Percentiles rank a stretch among this genome's conserved stretches.
These are phyloP conservation scores for Tympanoctomys barrerae DNA, from an alignment of 2,797 vertebrate species.

Conservation along the genomic window DNA sequence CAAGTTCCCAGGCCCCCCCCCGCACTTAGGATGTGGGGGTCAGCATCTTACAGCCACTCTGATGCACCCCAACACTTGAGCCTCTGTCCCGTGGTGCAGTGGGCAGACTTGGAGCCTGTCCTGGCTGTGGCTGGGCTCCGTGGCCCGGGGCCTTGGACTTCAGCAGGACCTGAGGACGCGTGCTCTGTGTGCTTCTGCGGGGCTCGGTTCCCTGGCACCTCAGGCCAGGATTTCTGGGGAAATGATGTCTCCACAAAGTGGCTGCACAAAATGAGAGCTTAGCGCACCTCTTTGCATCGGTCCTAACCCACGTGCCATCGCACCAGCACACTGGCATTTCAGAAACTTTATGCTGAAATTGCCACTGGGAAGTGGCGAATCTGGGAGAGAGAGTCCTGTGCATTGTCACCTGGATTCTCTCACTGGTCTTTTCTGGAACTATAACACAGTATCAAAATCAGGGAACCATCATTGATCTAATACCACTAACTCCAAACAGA, in stretches of 20 bases:
- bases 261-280: accelerated
- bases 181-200: background rate
- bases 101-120: background rate
- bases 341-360: slow-evolving; percentile 33
- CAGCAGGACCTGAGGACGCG: background rate
- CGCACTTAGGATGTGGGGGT: background rate
- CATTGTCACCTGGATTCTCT: background rate
- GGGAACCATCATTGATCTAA: background rate
- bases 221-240: background rate
- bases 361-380: background rate
- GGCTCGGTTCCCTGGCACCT: background rate
- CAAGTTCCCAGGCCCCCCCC: background rate
- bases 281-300: no score
- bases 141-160: background rate
- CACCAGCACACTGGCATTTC: background rate
- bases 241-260: background rate
- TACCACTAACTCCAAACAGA: background rate
- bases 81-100: background rate
- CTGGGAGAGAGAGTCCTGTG: background rate
- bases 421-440: background rate
- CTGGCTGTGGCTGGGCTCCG: background rate
- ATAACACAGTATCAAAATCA: background rate
- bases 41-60: background rate
- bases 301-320: background rate
- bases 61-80: background rate